Conservation (phyloP, 2,113 vertebrate genomes). For the Capricornis sumatraensis region DNA sequence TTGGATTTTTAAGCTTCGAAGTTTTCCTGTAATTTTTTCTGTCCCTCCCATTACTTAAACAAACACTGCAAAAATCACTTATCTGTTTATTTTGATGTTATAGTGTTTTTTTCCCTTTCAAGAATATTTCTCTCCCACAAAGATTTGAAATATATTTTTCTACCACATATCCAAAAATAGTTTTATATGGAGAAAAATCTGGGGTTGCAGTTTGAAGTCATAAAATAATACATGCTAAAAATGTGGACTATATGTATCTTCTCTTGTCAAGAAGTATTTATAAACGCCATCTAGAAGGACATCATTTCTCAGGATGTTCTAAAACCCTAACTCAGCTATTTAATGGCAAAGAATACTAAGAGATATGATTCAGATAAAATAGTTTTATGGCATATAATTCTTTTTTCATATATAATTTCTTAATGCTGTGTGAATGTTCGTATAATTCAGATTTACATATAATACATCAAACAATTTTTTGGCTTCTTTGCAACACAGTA, state of each 20-base stretch:
- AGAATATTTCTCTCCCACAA: neutral
- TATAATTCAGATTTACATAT: slow-evolving; percentile 31
- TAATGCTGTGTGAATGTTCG: slow-evolving; percentile 50
- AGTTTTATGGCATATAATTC: slow-evolving; percentile 28
- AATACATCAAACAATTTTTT: neutral
- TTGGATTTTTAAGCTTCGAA: neutral
- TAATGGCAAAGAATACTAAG: slow-evolving; percentile 32
- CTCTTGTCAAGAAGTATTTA: slow-evolving; percentile 25
- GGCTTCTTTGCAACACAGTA: slow-evolving; percentile 23
- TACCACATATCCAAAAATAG: slow-evolving; percentile 4
- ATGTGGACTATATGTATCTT: neutral
- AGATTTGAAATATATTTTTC: slow-evolving; percentile 12
- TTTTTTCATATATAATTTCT: slow-evolving; percentile 45
- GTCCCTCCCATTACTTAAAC: neutral
- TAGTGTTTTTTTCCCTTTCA: neutral
- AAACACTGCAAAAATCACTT: neutral
- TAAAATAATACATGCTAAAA: slow-evolving; percentile 25
- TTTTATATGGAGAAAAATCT: neutral
- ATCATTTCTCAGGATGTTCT: slow-evolving; percentile 1
- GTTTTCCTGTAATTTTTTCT: neutral
- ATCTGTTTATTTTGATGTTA: neutral
- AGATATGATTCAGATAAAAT: slow-evolving; percentile 45
- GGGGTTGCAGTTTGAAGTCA: neutral
- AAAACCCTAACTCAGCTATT: slow-evolving; percentile 23
- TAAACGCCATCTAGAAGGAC: neutral